Evolutionary conservation across 2,797 vertebrate genomes (phyloP), one percentile per base, ranked within the genome.

Genomic region (Enteromius trimaculatus): DNA sequence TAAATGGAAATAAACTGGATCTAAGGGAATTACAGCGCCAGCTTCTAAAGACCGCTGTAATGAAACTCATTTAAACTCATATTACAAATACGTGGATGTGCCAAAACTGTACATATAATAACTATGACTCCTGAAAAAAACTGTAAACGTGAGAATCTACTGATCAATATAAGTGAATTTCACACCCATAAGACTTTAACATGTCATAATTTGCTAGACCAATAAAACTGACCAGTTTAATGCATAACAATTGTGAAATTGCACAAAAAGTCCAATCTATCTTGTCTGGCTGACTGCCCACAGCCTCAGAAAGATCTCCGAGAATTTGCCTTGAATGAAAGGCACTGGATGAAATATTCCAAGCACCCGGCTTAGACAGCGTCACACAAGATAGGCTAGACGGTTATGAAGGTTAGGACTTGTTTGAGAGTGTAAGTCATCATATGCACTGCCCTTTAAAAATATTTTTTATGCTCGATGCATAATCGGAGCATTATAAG

Each of bases 231-330:
- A 89, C 88, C 81, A 71, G 75, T 87, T 87, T 88, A 89, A 89
- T 88, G 80, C 81, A 81, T 87, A 89, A 89, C 84, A 84, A 81
- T 85, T 86, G 84, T 89, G 81, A 88, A 88, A 87, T 89, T 88
- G 88, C 87, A 89, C 88, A 89, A 79, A 82, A 80, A 74, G 88
- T 88, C 86, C 75, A 85, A 80, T 78, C 66, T 78, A 6, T 79
- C 84, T 84, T 51, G 58, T 81, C 66, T 82, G 79, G 39, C 75
- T 21, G 65, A 80, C 88, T 87, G 81, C 44, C 71, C 80, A 75
- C 17, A 84, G 77, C 82, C 68, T 79, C 81, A 39, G 60, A 81
- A 74, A 81, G 42, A 37, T 65, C 21, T 84, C 65, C 23, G 31
- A 78, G 16, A n/a, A 66, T 26, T 75, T 82, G 23, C 29, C 7